phyloP scores from a whole-genome alignment of 2,888 invertebrate genomes.

The Synergus gifuensis region DNA sequence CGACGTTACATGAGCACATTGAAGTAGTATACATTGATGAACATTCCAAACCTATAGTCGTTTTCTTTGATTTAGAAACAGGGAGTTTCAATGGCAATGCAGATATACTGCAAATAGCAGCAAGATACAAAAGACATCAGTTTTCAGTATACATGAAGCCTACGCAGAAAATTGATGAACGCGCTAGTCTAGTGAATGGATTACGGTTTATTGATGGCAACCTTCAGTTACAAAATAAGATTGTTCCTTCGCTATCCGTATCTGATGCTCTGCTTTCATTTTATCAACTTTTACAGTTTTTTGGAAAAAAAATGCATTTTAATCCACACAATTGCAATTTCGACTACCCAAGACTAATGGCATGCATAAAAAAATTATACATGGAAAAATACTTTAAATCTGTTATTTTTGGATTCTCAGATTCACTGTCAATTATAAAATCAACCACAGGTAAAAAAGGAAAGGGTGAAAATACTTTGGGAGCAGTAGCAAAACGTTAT shows the following conservation, averaged over 20 bases:
- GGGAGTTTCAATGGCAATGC: conserved; percentile 34
- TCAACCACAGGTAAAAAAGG: conserved; percentile 42
- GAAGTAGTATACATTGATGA: conserved; percentile 11
- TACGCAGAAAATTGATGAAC: conserved; percentile 41
- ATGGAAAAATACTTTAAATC: conserved; percentile 44
- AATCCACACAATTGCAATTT: conserved; percentile 48
- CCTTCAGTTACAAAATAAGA: conserved; percentile 6
- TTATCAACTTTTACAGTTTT: conserved; percentile 37
- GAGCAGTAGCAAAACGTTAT: conserved; percentile 45
- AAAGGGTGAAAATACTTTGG: conserved; percentile 43
- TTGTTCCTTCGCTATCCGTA: conserved; percentile 42
- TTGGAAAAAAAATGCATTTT: conserved; percentile 44
- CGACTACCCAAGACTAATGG: no score
- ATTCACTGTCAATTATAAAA: conserved; percentile 44
- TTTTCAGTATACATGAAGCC: conserved; percentile 50
- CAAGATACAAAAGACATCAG: conserved; percentile 36
- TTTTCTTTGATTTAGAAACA: no score
- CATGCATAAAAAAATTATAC: conserved; percentile 35
- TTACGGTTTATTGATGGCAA: conserved; percentile 4
- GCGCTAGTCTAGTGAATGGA: conserved; percentile 37
- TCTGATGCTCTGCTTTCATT: conserved; percentile 43
- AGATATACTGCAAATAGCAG: conserved; percentile 45
- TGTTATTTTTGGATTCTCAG: no score
- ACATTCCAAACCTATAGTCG: conserved; percentile 12
- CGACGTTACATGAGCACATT: conserved; percentile 14